Evolutionary conservation across 1,140 invertebrate genomes (phyloP).

Genomic region (Colletes gigas): DNA sequence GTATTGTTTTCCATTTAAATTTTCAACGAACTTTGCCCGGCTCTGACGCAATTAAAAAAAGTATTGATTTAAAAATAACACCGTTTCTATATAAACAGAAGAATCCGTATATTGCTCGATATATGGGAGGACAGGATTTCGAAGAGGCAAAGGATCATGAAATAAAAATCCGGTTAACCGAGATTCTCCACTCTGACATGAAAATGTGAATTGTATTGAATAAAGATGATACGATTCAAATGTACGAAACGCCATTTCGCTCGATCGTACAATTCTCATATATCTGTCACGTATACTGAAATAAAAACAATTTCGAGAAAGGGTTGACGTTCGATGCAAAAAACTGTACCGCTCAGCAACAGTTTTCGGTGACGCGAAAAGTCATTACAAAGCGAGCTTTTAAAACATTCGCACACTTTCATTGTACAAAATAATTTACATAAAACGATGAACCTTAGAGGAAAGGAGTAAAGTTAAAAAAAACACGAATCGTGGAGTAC

Average conservation of each 20-base stretch:
- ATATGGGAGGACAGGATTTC: background rate
- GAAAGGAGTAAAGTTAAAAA: no score
- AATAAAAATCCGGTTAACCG: background rate
- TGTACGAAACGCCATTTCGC: background rate
- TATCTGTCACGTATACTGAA: constrained; percentile 13
- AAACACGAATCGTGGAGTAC: no score
- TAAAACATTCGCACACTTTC: background rate
- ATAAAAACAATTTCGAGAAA: background rate
- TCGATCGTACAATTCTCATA: constrained; percentile 6
- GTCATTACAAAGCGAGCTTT: background rate
- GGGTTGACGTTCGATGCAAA: background rate
- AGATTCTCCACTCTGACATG: background rate
- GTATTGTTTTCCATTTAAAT: no score
- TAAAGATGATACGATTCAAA: background rate
- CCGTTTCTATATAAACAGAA: background rate
- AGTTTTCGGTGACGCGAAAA: no score
- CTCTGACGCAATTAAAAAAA: no score
- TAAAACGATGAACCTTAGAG: no score
- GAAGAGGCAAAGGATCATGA: background rate
- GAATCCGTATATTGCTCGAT: background rate
- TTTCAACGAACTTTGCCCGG: no score
- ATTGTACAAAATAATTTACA: no score
- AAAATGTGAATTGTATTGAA: background rate
- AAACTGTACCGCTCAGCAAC: background rate
- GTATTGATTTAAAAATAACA: no score